A percentile compares a stretch with the other conserved stretches of the same genome.
Conservation (phyloP, 2,888 invertebrate genomes). For the Theretra japonica region DNA sequence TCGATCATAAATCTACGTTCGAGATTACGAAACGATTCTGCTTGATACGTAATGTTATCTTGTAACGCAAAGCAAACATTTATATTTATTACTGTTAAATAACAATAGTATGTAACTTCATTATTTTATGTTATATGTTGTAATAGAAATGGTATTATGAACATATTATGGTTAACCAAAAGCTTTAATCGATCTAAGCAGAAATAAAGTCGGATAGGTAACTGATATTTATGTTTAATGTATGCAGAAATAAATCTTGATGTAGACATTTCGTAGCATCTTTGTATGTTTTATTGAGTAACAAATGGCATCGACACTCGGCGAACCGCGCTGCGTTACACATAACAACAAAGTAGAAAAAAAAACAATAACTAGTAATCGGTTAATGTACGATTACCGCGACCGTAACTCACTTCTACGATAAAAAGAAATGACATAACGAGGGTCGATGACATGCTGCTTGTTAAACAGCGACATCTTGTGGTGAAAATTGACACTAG, state of each 20-base stretch:
- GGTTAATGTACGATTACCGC: constrained; percentile 69
- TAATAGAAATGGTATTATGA: background rate
- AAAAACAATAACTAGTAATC: constrained; percentile 52
- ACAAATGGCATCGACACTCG: constrained; percentile 30
- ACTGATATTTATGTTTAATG: background rate
- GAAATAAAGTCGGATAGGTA: too few species aligned
- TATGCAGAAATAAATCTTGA: background rate
- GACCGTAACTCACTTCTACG: constrained; percentile 43
- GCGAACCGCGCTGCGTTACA: constrained; percentile 30
- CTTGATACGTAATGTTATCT: background rate
- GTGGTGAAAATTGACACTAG: constrained; percentile 36
- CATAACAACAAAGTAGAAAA: constrained; percentile 43
- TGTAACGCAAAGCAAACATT: constrained; percentile 6
- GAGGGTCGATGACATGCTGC: constrained; percentile 31
- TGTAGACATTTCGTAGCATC: background rate
- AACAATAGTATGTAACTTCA: too few species aligned
- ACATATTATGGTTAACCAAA: background rate
- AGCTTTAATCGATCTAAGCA: too few species aligned
- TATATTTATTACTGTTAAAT: background rate
- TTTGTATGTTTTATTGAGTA: constrained; percentile 8
- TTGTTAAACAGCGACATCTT: constrained; percentile 61
- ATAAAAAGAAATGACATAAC: constrained; percentile 54
- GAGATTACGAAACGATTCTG: background rate
- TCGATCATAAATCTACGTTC: constrained; percentile 1
- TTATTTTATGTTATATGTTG: background rate